Evolutionary conservation across 2,113 vertebrate genomes (phyloP), one percentile per base, ranked within the genome.

Genomic region (Bambusicola thoracicus): DNA sequence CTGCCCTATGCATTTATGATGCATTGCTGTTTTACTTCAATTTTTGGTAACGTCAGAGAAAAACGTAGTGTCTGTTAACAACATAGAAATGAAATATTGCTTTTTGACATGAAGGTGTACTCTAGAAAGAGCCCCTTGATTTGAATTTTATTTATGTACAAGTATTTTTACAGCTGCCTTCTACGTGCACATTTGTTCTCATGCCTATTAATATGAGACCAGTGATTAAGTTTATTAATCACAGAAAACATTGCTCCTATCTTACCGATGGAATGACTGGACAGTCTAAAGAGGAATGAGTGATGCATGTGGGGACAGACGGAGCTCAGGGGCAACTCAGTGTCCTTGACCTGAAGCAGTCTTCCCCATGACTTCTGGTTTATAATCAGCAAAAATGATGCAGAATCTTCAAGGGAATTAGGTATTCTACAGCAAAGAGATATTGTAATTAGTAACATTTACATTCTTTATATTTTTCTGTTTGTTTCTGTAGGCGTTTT

Each of bases 91-190:
- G 29, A 65, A 77, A 34, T 73, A 78, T 27, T 75, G 43, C 61
- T 81, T 51, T 81, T 78, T 68, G 51, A 65, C 32, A 2, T 43
- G 46, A 65, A 89, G 41, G n/a, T 70, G 18, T 81, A 14, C 38
- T 36, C 75, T 48, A 75, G 75, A 78, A 85, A 85, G 41, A 79
- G 36, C 19, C 32, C 14, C 14, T 49, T 83, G 75, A 72, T 93
- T 91, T 83, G 29, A 3, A 40, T 67, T 90, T 91, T 94, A 83
- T 90, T 94, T 83, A 78, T 32, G 68, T 74, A 11, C 53, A 43
- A 61, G 65, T 75, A 62, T 94, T 93, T 96, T 92, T 92, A 85
- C 58, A 94, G 85, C 93, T 88, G 85, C 40, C 14, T 94, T 88
- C 76, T 94, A 22, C 65, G 58, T 83, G 56, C 1, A 0, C 46